Evolutionary conservation across 2,888 invertebrate genomes (phyloP).

Genomic region (Drosophila diplacantha): DNA sequence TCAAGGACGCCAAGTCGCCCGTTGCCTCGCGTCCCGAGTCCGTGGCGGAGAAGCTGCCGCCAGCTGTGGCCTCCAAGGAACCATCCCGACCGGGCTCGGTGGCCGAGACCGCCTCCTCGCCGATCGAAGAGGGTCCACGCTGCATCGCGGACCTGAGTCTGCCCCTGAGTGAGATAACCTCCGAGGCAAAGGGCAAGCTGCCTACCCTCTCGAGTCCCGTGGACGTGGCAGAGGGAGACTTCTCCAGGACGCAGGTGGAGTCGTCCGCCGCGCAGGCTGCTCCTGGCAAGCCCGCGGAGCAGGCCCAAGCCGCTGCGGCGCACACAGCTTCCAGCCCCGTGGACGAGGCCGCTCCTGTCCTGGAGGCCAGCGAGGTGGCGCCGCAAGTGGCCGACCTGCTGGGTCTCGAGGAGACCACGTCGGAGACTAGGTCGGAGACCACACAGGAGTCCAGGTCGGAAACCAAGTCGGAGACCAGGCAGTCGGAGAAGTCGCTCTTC

Average conservation of each 20-base stretch:
- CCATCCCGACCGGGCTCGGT: conserved; percentile 33
- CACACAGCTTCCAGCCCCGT: conserved; percentile 66
- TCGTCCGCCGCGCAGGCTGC: conserved; percentile 8
- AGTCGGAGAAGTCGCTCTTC: conserved; percentile 3
- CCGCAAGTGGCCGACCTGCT: conserved; percentile 13
- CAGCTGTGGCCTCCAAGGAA: conserved; percentile 28
- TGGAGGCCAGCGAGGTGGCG: conserved; percentile 31
- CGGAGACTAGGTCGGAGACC: not conserved
- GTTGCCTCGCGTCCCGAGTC: conserved; percentile 50
- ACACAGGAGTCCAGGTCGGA: conserved; percentile 1
- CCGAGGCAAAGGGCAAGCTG: conserved; percentile 34
- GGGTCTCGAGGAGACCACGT: conserved; percentile 14
- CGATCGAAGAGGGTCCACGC: conserved; percentile 66
- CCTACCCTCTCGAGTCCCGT: conserved; percentile 63
- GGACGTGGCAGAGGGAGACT: conserved; percentile 65
- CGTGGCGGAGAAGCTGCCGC: conserved; percentile 30
- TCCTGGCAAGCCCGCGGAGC: conserved; percentile 52
- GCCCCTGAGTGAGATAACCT: conserved; percentile 29
- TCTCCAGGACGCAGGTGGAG: conserved; percentile 24
- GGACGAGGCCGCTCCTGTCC: conserved; percentile 45
- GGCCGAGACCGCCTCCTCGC: conserved; percentile 64
- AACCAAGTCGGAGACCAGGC: not conserved
- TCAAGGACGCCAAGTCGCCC: conserved; percentile 27
- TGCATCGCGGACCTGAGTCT: conserved; percentile 38
- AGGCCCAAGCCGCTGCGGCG: conserved; percentile 39